Evolutionary conservation across 1,140 invertebrate species (phyloP), one percentile per base, ranked within the genome.

Genomic region (Manduca sexta): DNA sequence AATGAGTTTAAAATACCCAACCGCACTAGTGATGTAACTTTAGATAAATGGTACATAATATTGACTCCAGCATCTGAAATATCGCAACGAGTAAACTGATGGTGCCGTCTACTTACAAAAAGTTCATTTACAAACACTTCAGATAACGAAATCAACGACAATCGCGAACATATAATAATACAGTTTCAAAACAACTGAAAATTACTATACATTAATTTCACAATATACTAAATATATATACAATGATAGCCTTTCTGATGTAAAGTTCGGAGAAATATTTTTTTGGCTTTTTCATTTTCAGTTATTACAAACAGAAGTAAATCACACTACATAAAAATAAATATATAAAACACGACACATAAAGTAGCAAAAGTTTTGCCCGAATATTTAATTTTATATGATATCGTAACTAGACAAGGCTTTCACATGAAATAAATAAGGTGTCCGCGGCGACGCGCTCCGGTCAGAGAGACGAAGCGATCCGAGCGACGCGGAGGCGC

Each of bases 281-380:
- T 76, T 73, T 60, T 56, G 48, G 53, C 67, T 70, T 69, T 75
- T 67, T 65, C 48, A 56, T 81, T 84, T 83, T 82, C 60, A 73
- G 64, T 74, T 76, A 74, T 76, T 69, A 83, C 74, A 81, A 84
- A 84, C 69, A 75, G 73, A 80, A 77, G 65, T 75, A 72, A 72
- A 75, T 70, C 73, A 83, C 79, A 76, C 79, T 84, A 84, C 75
- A 75, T 69, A 80, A 77, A n/a, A 74, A 75, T 56, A 74, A 71
- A 79, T 71, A 74, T 72, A 76, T 73, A 73, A 69, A 84, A 82
- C 74, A 82, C 74, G 75, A 81, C 77, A 77, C 71, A 64, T 62
- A 79, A 69, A 67, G 52, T 75, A 75, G 71, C 61, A 75, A 74
- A n/a, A 72, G 57, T 63, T 11, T 64, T 69, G 63, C 60, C 59